phyloP scores from a whole-genome alignment of 2,797 vertebrate genomes.

The Leuciscus waleckii region DNA sequence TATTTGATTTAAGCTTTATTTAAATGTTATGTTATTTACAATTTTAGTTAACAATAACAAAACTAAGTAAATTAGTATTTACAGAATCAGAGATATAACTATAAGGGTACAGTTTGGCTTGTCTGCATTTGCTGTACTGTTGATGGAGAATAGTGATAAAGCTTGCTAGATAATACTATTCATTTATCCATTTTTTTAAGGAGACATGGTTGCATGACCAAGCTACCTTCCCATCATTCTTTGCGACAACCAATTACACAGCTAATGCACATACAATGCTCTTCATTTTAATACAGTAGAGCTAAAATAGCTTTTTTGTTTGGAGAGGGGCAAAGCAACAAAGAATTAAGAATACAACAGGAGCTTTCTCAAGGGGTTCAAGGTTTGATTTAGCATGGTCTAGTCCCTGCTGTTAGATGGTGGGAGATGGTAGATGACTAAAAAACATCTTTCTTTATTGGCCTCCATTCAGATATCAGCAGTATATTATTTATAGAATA shows the following conservation, averaged over 20 bases:
- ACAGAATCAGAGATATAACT: neutral
- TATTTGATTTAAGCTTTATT: neutral
- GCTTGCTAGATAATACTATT: neutral
- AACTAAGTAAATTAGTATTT: neutral
- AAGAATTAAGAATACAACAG: neutral
- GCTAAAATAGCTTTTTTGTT: conserved; percentile 7
- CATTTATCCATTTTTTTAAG: neutral
- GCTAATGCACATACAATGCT: conserved; percentile 18
- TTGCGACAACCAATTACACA: conserved; percentile 19
- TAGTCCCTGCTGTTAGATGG: neutral
- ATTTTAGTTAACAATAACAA: neutral
- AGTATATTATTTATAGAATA: neutral
- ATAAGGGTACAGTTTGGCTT: neutral
- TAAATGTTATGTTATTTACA: too few relatives aligned
- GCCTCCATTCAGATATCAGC: neutral
- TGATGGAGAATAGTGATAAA: neutral
- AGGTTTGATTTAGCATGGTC: neutral
- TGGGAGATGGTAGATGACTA: neutral
- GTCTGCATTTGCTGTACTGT: neutral
- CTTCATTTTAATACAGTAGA: neutral
- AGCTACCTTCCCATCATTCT: neutral
- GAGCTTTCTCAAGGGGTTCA: neutral
- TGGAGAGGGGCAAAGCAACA: neutral
- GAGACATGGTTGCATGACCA: neutral
- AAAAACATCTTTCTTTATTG: neutral